Percentiles rank a stretch among this genome's conserved stretches.
These are phyloP conservation scores for Triops longicaudatus DNA, from an alignment of 1,140 invertebrate genomes.

Conservation along the genomic window DNA sequence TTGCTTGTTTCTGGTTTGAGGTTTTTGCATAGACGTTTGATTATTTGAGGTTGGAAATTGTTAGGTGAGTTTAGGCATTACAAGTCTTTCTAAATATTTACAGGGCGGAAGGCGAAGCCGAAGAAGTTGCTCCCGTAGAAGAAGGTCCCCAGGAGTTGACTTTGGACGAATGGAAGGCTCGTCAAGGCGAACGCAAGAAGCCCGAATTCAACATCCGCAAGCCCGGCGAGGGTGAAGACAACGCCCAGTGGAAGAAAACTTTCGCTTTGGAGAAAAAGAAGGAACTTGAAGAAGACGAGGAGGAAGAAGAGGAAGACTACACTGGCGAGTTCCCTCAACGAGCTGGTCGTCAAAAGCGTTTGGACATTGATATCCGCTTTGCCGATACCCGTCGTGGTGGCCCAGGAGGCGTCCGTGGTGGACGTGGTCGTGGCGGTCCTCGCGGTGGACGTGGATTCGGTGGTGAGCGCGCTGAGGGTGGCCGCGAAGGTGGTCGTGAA, in stretches of 20 bases:
- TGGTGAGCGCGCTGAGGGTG: conserved; percentile 35
- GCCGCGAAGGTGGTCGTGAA: conserved; percentile 31
- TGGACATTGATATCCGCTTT: conserved; percentile 85
- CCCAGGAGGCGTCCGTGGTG: conserved; percentile 48
- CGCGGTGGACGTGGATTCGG: conserved; percentile 35
- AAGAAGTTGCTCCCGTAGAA: conserved; percentile 37
- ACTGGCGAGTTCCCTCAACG: conserved; percentile 66
- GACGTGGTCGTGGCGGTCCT: conserved; percentile 33
- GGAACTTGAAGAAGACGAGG: conserved; percentile 49
- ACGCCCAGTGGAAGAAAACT: conserved; percentile 86
- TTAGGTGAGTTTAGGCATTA: neutral
- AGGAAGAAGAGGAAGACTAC: conserved; percentile 46
- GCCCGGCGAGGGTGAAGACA: conserved; percentile 84
- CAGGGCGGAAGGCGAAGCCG: conserved; percentile 59
- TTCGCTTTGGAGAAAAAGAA: conserved; percentile 73
- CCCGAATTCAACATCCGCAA: conserved; percentile 83
- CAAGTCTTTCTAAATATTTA: neutral
- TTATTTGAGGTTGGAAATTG: neutral
- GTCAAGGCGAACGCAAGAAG: conserved; percentile 58
- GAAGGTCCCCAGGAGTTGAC: conserved; percentile 53
- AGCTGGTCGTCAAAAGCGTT: conserved; percentile 73
- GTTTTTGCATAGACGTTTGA: neutral
- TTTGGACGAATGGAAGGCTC: conserved; percentile 79
- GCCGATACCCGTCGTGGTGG: conserved; percentile 65
- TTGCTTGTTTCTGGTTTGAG: neutral